These are phyloP conservation scores for Smittia sp. DNA, from an alignment of 2,888 invertebrate species.

Conservation along the genomic window DNA sequence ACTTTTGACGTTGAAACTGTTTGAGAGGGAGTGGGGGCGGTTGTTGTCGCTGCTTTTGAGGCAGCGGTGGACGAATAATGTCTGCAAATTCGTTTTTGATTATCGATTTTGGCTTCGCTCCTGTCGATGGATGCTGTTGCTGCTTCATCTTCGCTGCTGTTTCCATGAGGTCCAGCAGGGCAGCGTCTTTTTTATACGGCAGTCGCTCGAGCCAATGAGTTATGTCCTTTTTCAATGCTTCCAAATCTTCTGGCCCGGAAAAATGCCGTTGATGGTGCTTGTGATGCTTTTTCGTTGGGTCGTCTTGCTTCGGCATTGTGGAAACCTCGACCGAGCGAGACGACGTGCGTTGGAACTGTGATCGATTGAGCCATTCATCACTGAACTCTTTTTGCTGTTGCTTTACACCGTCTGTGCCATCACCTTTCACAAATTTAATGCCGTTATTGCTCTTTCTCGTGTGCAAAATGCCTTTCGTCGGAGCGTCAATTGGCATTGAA, in stretches of 20 bases:
- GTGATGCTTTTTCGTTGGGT: conserved; percentile 49
- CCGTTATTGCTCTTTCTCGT: conserved; percentile 3
- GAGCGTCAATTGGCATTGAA: conserved; percentile 23
- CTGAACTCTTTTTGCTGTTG: conserved; percentile 43
- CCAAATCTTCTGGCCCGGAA: conserved; percentile 53
- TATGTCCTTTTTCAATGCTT: conserved; percentile 52
- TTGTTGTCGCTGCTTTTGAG: conserved; percentile 22
- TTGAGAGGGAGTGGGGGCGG: conserved; percentile 47
- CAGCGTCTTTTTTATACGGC: conserved; percentile 37
- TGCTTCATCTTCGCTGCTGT: conserved; percentile 32
- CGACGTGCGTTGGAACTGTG: conserved; percentile 53
- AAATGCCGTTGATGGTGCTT: conserved; percentile 50
- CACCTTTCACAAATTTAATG: conserved; percentile 29
- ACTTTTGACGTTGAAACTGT: conserved; percentile 52
- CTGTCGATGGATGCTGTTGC: background rate
- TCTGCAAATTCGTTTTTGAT: conserved; percentile 40
- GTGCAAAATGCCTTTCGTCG: conserved; percentile 34
- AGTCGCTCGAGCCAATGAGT: conserved; percentile 48
- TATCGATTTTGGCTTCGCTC: conserved; percentile 30
- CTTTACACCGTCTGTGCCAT: background rate
- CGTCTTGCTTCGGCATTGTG: conserved; percentile 48
- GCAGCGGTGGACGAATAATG: conserved; percentile 39
- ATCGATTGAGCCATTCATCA: conserved; percentile 52
- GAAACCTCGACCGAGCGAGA: conserved; percentile 52
- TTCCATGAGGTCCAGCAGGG: conserved; percentile 30